phyloP scores from a whole-genome alignment of 2,797 vertebrate genomes.

The Phyllotis vaccarum region DNA sequence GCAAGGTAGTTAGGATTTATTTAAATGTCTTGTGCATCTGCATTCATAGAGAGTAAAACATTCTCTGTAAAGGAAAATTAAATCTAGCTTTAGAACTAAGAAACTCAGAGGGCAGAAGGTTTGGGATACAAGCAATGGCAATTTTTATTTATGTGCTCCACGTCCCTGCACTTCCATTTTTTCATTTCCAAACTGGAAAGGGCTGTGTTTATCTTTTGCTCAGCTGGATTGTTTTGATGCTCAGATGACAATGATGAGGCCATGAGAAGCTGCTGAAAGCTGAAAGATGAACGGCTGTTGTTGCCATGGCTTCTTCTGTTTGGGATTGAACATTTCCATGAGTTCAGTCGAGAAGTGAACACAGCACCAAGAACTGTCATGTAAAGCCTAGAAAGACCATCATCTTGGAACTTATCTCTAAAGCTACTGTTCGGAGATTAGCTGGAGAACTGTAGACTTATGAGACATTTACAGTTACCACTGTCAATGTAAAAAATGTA shows the following conservation, averaged over 20 bases:
- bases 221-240: not conserved
- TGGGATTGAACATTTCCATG: constrained; percentile 41
- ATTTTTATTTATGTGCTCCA: not conserved
- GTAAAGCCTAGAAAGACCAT: not conserved
- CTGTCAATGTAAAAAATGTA: not conserved
- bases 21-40: constrained; percentile 4
- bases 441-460: not conserved
- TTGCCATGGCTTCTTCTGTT: not conserved
- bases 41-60: not conserved
- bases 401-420: not conserved
- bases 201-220: not conserved
- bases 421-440: not conserved
- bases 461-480: not conserved
- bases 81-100: not conserved
- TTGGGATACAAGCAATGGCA: not conserved
- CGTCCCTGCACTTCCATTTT: not conserved
- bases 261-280: constrained; percentile 7
- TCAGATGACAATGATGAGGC: not conserved
- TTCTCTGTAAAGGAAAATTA: not conserved
- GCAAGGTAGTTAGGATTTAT: not conserved
- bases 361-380: not conserved
- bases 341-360: constrained; percentile 47
- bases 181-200: not conserved
- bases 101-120: not conserved
- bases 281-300: constrained; percentile 19